Base-by-base conservation (phyloP, 2,797 vertebrate genomes). In the Scarus forsteni region DNA sequence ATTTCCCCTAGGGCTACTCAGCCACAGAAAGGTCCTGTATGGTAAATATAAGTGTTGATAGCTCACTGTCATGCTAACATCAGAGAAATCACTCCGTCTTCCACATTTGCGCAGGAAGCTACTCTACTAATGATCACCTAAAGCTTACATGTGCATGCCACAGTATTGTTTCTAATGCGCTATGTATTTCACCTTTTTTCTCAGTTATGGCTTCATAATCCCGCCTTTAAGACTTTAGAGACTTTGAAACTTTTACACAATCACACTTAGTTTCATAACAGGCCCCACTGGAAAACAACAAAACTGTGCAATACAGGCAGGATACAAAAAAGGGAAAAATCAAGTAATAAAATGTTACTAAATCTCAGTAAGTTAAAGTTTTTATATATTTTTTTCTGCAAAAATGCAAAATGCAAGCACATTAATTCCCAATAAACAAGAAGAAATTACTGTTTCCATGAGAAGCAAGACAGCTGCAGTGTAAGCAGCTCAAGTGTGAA, bases 211-310 rank as follows among this genome's bases (percentile, higher is more conserved):
- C 12, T 6, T 56, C 40, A 16, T 54, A 16, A 45, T 73, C 13
- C 46, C 11, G 14, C 18, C 35, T 51, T 56, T 39, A 38, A 68
- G 14, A 52, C 27, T 12, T 2, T 27, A 14, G 16, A 2, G 16
- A 16, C 19, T 56, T 15, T 49, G 42, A 51, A 53, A 19, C 27
- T 48, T 3, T 75, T 46, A 34, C 18, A 62, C 52, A 59, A 67
- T 34, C n/a, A 50, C 42, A 6, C 8, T 34, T 10, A 42, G 8
- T 38, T 35, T 59, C 14, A 49, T 13, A 48, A 27, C 34, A 13
- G 46, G 1, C 46, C 51, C 12, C n/a, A 48, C 4, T 52, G 52
- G 45, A 38, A 27, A 18, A n/a, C 13, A 6, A 19, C 0, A n/a
- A n/a, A n/a, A 48, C 48, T 43, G 49, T 16, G 16, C 9, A 34